A percentile compares a stretch with the other conserved stretches of the same genome.
These are phyloP conservation scores for Hormaphis cornu DNA, from an alignment of 1,140 invertebrate genomes.

Conservation along the genomic window DNA sequence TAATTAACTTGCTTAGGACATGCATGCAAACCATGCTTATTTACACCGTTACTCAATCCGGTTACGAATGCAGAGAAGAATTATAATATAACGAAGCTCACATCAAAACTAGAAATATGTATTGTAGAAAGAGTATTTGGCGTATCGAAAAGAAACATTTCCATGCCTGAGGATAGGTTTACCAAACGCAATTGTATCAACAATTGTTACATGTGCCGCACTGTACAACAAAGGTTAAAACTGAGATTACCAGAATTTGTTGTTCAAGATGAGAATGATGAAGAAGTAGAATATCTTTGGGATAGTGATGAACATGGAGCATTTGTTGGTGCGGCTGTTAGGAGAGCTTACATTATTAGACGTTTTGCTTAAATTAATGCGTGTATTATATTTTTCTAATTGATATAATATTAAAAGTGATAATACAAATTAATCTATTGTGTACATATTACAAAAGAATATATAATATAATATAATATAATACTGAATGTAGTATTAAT, in stretches of 20 bases:
- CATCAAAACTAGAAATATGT: not conserved
- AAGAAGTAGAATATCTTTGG: not conserved
- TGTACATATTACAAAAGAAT: no score
- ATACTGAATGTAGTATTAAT: no score
- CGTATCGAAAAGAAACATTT: constrained; percentile 31
- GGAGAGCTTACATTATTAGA: not conserved
- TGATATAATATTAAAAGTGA: no score
- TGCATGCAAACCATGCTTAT: not conserved
- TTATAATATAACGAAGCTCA: constrained; percentile 19
- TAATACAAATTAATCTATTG: no score
- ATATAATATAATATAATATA: not conserved
- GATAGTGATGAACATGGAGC: not conserved
- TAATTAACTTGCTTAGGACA: not conserved
- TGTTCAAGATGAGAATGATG: not conserved
- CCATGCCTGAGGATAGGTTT: constrained; percentile 8
- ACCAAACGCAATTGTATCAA: not conserved
- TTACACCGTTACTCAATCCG: constrained; percentile 30
- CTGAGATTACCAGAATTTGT: not conserved
- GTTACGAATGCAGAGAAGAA: not conserved
- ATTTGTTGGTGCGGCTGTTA: not conserved
- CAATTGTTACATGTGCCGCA: not conserved
- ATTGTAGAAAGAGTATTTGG: constrained; percentile 29
- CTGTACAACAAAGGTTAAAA: not conserved
- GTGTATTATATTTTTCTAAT: not conserved
- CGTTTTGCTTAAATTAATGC: not conserved